A percentile compares a stretch with the other conserved stretches of the same genome.
Conservation (phyloP, 2,113 vertebrate species). For the Orycteropus afer region DNA sequence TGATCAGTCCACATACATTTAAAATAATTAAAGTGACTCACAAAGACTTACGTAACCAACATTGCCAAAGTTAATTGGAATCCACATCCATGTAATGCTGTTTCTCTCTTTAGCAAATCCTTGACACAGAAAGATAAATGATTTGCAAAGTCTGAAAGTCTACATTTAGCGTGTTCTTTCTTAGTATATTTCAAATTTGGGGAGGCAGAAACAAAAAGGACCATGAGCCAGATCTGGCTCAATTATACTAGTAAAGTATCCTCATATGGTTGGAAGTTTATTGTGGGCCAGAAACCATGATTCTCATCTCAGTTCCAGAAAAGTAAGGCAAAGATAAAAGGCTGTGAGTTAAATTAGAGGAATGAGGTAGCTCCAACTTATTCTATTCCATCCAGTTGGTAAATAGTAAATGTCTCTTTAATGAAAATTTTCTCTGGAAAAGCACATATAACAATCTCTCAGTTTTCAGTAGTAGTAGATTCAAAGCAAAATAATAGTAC, state of each 20-base stretch:
- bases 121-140: not conserved
- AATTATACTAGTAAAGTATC: not conserved
- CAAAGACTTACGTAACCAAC: not conserved
- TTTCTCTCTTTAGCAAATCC: not conserved
- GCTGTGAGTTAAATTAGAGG: not conserved
- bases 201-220: not conserved
- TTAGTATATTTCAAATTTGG: not conserved
- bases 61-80: not conserved
- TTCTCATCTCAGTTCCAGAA: not conserved
- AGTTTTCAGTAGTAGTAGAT: not conserved
- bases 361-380: not conserved
- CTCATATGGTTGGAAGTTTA: not conserved
- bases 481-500: not conserved
- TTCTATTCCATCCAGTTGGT: not conserved
- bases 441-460: not conserved
- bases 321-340: not conserved
- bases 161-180: not conserved
- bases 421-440: not conserved
- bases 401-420: not conserved
- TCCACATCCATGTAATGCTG: not conserved
- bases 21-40: slow-evolving; percentile 22
- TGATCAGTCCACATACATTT: not conserved
- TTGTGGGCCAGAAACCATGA: not conserved
- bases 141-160: slow-evolving; percentile 15
- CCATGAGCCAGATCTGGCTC: not conserved